Evolutionary conservation across 2,797 vertebrate genomes (phyloP).

Genomic region (Hippopotamyrus pictus): DNA sequence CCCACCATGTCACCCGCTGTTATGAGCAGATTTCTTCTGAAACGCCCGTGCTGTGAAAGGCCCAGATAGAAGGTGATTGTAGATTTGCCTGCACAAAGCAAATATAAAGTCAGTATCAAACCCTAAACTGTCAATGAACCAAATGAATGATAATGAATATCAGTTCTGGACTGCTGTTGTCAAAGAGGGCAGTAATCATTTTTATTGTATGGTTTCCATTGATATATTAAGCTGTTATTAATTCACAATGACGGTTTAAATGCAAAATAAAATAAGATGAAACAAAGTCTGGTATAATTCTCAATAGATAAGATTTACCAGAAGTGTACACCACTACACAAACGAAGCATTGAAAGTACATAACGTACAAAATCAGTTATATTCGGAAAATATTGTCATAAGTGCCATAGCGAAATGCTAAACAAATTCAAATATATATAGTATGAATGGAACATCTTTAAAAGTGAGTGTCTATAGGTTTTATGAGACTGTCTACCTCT

Average conservation of each 20-base stretch:
- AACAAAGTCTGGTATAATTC: not conserved
- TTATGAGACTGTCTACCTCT: not conserved
- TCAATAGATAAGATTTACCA: not conserved
- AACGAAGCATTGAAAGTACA: not conserved
- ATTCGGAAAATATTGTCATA: not conserved
- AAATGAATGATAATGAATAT: not conserved
- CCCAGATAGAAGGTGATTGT: not conserved
- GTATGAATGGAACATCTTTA: not conserved
- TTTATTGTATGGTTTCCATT: not conserved
- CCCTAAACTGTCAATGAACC: not conserved
- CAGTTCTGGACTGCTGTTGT: not conserved
- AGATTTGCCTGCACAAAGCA: not conserved
- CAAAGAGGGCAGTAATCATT: not conserved
- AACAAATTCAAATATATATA: not conserved
- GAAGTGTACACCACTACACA: not conserved
- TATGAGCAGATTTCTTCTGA: not conserved
- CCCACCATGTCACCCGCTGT: not conserved
- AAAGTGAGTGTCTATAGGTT: not conserved
- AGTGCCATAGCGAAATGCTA: not conserved
- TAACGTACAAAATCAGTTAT: not conserved
- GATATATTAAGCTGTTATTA: not conserved
- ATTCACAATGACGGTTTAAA: not conserved
- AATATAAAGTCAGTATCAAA: not conserved
- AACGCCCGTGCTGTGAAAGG: not conserved
- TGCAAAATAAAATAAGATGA: not conserved